Evolutionary conservation across 30 jellyfish, hydroid and myxozoan genomes (phyloP).

Genomic region (Aurelia coerulea): DNA sequence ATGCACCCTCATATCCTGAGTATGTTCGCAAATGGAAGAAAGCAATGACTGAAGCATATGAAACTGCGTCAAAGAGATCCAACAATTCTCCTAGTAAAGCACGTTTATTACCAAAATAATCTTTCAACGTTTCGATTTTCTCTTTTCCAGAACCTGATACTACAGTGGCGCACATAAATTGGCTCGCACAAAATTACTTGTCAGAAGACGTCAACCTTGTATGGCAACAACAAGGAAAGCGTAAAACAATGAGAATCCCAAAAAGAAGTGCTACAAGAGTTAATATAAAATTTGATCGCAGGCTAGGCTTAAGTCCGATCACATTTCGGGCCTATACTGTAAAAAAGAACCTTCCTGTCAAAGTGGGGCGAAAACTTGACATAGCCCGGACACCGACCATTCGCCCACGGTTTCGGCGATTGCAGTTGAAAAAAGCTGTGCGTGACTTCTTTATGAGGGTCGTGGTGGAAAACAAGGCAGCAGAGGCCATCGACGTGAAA

Average conservation of each 20-base stretch:
- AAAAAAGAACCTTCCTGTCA: conserved; percentile 52
- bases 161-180: conserved; percentile 18
- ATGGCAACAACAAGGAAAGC: conserved; percentile 68
- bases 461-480: conserved; percentile 26
- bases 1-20: too few relatives aligned
- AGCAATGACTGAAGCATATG: too few relatives aligned
- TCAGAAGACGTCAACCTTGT: conserved; percentile 13
- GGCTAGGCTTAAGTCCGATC: conserved; percentile 52
- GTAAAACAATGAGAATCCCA: conserved; percentile 1
- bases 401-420: background rate
- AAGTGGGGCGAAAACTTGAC: conserved; percentile 30
- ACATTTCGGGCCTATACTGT: conserved; percentile 34
- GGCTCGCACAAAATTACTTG: conserved; percentile 3
- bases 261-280: background rate
- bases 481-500: conserved; percentile 40
- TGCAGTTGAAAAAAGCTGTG: conserved; percentile 45
- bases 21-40: too few relatives aligned
- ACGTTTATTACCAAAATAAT: too few relatives aligned
- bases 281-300: conserved; percentile 43
- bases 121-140: background rate
- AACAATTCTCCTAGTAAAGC: too few relatives aligned
- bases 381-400: conserved; percentile 13
- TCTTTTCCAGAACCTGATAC: conserved; percentile 49
- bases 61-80: too few relatives aligned
- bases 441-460: conserved; percentile 17